A percentile compares a stretch with the other conserved stretches of the same genome.
These are phyloP conservation scores for Drosophila hawaiiensis DNA, from an alignment of 2,888 invertebrate genomes.

Conservation along the genomic window DNA sequence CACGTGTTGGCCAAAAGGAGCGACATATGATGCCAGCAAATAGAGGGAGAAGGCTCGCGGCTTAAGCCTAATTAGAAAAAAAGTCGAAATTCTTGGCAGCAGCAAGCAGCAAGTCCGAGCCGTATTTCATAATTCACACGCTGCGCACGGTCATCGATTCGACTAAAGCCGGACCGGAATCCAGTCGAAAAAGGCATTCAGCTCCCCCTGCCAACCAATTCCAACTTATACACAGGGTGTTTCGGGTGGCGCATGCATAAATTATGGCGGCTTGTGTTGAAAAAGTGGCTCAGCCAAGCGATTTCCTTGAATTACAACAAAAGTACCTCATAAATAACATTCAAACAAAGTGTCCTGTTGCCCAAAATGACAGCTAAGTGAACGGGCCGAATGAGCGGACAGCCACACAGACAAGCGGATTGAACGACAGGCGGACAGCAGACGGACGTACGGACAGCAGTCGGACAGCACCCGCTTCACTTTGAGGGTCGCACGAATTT, in stretches of 20 bases:
- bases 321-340: constrained; percentile 75
- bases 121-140: constrained; percentile 63
- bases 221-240: constrained; percentile 3
- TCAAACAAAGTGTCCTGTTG: constrained; percentile 74
- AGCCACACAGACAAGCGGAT: constrained; percentile 9
- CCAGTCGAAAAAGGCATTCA: constrained; percentile 3
- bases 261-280: constrained; percentile 55
- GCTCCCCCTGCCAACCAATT: background rate
- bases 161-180: constrained; percentile 1
- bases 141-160: constrained; percentile 49
- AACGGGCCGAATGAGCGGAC: constrained; percentile 7
- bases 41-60: constrained; percentile 8
- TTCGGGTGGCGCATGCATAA: constrained; percentile 60
- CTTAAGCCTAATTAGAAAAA: constrained; percentile 58
- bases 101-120: constrained; percentile 5
- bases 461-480: constrained; percentile 15
- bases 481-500: constrained; percentile 28
- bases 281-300: constrained; percentile 56
- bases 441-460: background rate
- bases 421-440: background rate
- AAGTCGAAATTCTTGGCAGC: constrained; percentile 6
- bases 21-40: constrained; percentile 18
- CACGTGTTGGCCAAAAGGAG: constrained; percentile 15
- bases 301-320: constrained; percentile 79
- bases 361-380: constrained; percentile 53